These are phyloP conservation scores for Aeoliscus strigatus DNA, from an alignment of 2,797 vertebrate species.

Conservation along the genomic window DNA sequence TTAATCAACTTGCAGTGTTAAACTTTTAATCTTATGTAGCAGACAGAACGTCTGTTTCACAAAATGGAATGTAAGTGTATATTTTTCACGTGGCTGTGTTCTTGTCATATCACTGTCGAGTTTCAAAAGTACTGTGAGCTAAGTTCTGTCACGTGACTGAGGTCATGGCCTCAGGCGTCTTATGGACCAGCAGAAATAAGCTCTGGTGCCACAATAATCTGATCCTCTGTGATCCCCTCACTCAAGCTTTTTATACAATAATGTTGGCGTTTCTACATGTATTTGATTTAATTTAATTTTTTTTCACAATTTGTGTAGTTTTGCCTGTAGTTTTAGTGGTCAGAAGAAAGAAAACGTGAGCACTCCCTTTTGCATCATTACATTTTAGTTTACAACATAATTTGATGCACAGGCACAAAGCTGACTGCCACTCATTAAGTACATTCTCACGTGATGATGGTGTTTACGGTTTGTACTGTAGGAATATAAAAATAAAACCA, in stretches of 20 bases:
- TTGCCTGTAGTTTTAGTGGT: not conserved
- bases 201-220: conserved; percentile 5
- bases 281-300: no score
- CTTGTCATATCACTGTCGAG: conserved; percentile 4
- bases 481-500: no score
- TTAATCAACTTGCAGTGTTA: no score
- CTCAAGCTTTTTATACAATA: no score
- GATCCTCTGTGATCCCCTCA: conserved; percentile 4
- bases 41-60: no score
- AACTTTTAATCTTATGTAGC: no score
- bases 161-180: conserved; percentile 16
- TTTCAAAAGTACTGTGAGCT: conserved; percentile 8
- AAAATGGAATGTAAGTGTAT: no score
- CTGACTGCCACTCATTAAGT: not conserved
- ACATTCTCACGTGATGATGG: not conserved
- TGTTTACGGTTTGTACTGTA: not conserved
- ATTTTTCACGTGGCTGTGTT: no score
- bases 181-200: conserved; percentile 12
- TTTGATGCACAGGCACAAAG: no score
- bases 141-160: conserved; percentile 21
- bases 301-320: no score
- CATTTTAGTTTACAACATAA: no score
- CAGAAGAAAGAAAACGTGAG: not conserved
- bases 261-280: no score
- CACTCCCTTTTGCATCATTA: not conserved